Conservation (phyloP, 1,140 invertebrate species). For the Hylaeus anthracinus region DNA sequence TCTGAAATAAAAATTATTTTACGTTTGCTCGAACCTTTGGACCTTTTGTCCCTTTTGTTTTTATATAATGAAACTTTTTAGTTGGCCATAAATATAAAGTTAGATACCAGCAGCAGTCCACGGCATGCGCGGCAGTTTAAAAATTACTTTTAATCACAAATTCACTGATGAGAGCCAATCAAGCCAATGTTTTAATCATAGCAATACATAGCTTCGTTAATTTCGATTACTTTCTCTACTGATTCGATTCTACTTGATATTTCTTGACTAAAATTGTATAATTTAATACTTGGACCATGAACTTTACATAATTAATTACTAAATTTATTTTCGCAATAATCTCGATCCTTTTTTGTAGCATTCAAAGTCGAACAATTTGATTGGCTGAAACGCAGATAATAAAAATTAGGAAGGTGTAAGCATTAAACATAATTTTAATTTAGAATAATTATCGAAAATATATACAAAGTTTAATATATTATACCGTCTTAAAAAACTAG, state of each 20-base stretch:
- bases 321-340: too few relatives aligned
- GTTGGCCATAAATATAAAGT: not conserved
- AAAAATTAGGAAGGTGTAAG: constrained; percentile 58
- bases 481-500: constrained; percentile 76
- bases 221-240: not conserved
- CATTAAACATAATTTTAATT: constrained; percentile 78
- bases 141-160: not conserved
- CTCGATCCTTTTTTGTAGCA: too few relatives aligned
- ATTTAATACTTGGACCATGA: not conserved
- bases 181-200: not conserved
- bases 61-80: not conserved
- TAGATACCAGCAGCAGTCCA: not conserved
- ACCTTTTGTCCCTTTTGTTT: not conserved
- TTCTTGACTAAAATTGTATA: not conserved
- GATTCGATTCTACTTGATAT: not conserved
- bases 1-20: not conserved
- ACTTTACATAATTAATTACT: too few relatives aligned
- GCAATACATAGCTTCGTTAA: too few relatives aligned
- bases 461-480: constrained; percentile 74
- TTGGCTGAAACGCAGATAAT: not conserved
- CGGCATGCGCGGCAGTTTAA: not conserved
- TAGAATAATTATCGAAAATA: constrained; percentile 79
- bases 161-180: not conserved
- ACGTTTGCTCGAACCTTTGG: not conserved
- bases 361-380: not conserved